These are phyloP conservation scores for Exocentrus adspersus DNA, from an alignment of 2,888 invertebrate genomes.

Conservation along the genomic window DNA sequence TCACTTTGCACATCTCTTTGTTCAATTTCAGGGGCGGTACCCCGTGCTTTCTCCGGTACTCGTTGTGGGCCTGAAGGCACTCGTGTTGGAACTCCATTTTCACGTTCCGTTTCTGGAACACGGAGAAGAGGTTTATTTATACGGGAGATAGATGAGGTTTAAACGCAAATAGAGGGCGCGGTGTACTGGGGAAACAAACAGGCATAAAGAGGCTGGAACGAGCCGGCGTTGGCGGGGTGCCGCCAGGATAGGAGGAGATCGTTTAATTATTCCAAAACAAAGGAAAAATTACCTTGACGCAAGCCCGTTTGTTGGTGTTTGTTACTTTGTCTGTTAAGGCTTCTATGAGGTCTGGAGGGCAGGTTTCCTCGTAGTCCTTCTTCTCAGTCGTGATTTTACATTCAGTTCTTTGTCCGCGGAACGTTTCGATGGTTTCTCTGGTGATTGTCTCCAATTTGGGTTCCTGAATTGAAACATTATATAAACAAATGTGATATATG, in stretches of 20 bases:
- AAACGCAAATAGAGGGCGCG: too few relatives aligned
- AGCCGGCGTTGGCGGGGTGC: too few relatives aligned
- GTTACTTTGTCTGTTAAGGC: slow-evolving; percentile 49
- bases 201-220: too few relatives aligned
- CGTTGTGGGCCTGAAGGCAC: slow-evolving; percentile 70
- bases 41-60: slow-evolving; percentile 68
- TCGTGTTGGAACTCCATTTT: slow-evolving; percentile 60
- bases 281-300: slow-evolving; percentile 38
- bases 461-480: slow-evolving; percentile 59
- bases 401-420: slow-evolving; percentile 71
- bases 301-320: slow-evolving; percentile 37
- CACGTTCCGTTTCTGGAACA: slow-evolving; percentile 47
- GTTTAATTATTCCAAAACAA: too few relatives aligned
- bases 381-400: slow-evolving; percentile 73
- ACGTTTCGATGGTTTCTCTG: slow-evolving; percentile 73
- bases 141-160: too few relatives aligned
- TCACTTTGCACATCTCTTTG: slow-evolving; percentile 66
- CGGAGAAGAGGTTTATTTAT: neutral
- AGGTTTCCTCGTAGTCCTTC: slow-evolving; percentile 64
- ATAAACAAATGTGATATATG: too few relatives aligned
- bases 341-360: slow-evolving; percentile 58
- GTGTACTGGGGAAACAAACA: too few relatives aligned
- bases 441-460: slow-evolving; percentile 73
- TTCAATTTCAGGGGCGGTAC: slow-evolving; percentile 68
- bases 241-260: too few relatives aligned